phyloP scores from a whole-genome alignment of 1,140 invertebrate species.

The Planococcus citri region DNA sequence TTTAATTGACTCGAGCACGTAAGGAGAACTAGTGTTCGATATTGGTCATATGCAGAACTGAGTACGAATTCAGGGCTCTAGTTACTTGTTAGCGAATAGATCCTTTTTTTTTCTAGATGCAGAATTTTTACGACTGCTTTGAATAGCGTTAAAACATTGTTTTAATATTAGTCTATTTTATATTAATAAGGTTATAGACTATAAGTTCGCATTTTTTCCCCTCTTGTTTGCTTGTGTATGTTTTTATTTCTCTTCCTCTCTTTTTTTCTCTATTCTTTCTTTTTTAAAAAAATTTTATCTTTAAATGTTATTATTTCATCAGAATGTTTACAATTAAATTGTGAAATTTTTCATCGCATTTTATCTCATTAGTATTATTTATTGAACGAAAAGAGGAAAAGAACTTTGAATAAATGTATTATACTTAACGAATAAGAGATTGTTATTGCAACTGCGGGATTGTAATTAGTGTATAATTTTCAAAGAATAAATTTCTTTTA shows the following conservation, averaged over 20 bases:
- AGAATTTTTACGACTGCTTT: slow-evolving; percentile 17
- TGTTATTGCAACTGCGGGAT: slow-evolving; percentile 18
- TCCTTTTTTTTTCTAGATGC: neutral
- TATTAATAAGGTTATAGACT: neutral
- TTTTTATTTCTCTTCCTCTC: neutral
- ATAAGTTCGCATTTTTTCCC: slow-evolving; percentile 9
- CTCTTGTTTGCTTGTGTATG: slow-evolving; percentile 8
- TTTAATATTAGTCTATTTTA: neutral
- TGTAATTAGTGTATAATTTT: slow-evolving; percentile 21
- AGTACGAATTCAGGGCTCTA: neutral
- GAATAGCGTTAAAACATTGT: slow-evolving; percentile 1
- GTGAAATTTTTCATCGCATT: slow-evolving; percentile 15
- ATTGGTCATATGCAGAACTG: neutral
- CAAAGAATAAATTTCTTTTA: slow-evolving; percentile 17
- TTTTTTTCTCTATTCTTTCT: neutral
- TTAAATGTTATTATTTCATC: neutral
- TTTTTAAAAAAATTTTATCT: neutral
- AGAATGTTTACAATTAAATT: slow-evolving; percentile 13
- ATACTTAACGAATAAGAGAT: slow-evolving; percentile 1
- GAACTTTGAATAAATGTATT: slow-evolving; percentile 3
- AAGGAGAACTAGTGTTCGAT: neutral
- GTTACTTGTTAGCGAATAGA: neutral
- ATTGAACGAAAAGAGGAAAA: slow-evolving; percentile 12
- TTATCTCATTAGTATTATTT: slow-evolving; percentile 17
- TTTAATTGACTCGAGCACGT: neutral